These are phyloP conservation scores for Microplitis demolitor DNA, from an alignment of 1,140 invertebrate species.

Conservation along the genomic window DNA sequence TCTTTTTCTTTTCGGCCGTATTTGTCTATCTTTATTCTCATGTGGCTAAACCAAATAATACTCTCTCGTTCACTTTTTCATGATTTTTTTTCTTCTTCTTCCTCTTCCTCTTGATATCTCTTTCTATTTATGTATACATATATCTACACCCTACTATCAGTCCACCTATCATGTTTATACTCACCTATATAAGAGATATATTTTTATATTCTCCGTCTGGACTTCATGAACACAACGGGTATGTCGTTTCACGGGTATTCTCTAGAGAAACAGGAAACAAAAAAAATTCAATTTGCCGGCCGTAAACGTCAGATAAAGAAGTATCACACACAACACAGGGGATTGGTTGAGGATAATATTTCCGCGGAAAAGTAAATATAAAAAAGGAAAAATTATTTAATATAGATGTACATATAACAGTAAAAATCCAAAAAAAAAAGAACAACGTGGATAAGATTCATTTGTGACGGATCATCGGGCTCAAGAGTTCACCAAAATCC, in stretches of 20 bases:
- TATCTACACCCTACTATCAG: slow-evolving; percentile 15
- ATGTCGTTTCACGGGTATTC: neutral
- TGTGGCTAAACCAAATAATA: slow-evolving; percentile 38
- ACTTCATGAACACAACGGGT: slow-evolving; percentile 9
- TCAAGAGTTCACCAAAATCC: neutral
- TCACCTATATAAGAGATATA: slow-evolving; percentile 28
- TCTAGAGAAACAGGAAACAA: neutral
- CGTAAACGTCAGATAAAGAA: slow-evolving; percentile 27
- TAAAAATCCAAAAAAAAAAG: neutral
- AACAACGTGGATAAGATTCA: slow-evolving; percentile 4
- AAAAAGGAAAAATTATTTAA: neutral
- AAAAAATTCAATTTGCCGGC: slow-evolving; percentile 28
- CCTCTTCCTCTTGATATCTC: slow-evolving; percentile 10
- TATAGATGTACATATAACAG: neutral
- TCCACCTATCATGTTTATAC: slow-evolving; percentile 43
- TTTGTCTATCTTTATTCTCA: slow-evolving; percentile 37
- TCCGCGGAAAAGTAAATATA: neutral
- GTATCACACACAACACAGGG: neutral
- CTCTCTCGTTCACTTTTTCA: slow-evolving; percentile 22
- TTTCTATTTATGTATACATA: too few relatives aligned
- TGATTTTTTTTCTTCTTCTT: slow-evolving; percentile 7
- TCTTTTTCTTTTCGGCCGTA: slow-evolving; percentile 7
- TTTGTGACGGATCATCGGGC: neutral
- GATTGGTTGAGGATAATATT: slow-evolving; percentile 2
- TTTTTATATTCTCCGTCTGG: slow-evolving; percentile 38